phyloP scores from a whole-genome alignment of 2,888 invertebrate species.

The Latrodectus elegans region DNA sequence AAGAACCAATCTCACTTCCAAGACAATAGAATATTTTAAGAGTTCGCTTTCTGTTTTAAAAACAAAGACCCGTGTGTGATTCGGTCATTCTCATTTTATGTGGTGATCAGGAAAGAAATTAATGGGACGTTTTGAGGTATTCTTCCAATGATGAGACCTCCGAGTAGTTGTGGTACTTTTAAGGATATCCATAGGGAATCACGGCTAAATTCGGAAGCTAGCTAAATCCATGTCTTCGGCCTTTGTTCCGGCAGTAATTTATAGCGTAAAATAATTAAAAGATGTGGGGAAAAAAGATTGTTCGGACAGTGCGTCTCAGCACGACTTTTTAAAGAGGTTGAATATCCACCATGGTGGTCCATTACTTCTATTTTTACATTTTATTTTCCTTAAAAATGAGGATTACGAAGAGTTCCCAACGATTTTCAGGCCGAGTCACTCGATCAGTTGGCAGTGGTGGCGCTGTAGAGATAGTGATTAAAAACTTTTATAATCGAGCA shows the following conservation, averaged over 20 bases:
- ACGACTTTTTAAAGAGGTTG: conserved; percentile 56
- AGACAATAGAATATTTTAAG: no score
- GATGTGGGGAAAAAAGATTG: conserved; percentile 46
- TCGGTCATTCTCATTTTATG: background rate
- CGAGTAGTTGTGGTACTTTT: conserved; percentile 26
- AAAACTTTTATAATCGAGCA: no score
- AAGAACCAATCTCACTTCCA: conserved; percentile 8
- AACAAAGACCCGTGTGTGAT: background rate
- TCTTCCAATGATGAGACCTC: background rate
- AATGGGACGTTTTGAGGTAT: background rate
- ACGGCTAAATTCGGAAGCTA: conserved; percentile 53
- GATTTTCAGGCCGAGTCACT: no score
- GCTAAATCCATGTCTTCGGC: conserved; percentile 53
- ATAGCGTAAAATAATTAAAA: conserved; percentile 67
- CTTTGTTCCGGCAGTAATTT: conserved; percentile 55
- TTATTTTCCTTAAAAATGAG: conserved; percentile 13
- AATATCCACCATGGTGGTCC: conserved; percentile 59
- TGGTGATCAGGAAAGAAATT: background rate
- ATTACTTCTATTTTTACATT: conserved; percentile 8
- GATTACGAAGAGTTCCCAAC: conserved; percentile 16
- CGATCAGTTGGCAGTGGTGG: no score
- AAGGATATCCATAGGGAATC: background rate
- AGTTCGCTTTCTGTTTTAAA: background rate
- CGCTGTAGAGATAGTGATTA: no score
- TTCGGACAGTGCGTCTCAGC: conserved; percentile 56